Evolutionary conservation across 2,888 invertebrate species (phyloP).

Genomic region (Tipula confusa): DNA sequence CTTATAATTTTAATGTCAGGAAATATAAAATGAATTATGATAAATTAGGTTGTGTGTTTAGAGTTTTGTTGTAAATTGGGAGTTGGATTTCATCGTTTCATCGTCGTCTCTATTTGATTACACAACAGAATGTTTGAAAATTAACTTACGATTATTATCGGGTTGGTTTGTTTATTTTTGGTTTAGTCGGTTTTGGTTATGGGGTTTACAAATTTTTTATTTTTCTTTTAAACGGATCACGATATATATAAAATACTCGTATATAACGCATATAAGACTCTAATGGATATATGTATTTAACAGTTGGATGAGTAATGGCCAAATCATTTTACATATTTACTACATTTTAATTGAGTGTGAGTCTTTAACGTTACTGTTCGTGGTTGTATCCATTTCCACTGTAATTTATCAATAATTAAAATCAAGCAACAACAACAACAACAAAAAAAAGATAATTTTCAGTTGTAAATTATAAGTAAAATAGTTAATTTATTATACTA

Average conservation of each 20-base stretch:
- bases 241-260: not conserved
- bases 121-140: not conserved
- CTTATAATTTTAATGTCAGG: not conserved
- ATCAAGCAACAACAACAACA: not conserved
- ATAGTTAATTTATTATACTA: slow-evolving; percentile 16
- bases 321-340: not conserved
- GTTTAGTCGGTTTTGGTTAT: not conserved
- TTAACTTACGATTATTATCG: not conserved
- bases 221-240: not conserved
- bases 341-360: not conserved
- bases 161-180: not conserved
- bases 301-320: not conserved
- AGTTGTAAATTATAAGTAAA: not conserved
- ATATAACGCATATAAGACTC: not conserved
- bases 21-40: slow-evolving; percentile 3
- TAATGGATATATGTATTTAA: not conserved
- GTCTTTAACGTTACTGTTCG: not conserved
- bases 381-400: not conserved
- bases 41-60: not conserved
- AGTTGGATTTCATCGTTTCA: not conserved
- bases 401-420: not conserved
- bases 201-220: no score
- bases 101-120: not conserved
- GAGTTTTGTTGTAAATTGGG: not conserved
- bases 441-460: not conserved